Evolutionary conservation across 2,113 vertebrate genomes (phyloP).

Genomic region (Tachuris rubrigastra): DNA sequence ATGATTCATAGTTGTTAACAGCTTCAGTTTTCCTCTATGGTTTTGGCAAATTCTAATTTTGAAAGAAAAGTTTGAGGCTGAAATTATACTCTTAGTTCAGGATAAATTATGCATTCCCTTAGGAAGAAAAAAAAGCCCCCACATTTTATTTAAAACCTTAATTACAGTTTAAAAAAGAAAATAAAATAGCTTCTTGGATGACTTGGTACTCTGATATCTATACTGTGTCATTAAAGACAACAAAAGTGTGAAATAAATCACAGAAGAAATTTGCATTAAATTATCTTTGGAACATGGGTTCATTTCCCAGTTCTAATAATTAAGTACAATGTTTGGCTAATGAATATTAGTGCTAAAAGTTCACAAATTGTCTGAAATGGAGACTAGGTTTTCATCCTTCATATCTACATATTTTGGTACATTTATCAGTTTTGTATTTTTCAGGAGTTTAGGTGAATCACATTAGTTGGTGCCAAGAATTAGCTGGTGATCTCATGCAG

Average conservation of each 20-base stretch:
- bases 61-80: neutral
- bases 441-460: neutral
- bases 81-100: neutral
- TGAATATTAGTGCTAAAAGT: neutral
- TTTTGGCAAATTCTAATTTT: neutral
- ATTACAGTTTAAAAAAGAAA: neutral
- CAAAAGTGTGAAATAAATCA: neutral
- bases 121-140: neutral
- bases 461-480: neutral
- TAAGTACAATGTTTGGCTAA: neutral
- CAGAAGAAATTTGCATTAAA: neutral
- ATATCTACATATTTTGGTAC: neutral
- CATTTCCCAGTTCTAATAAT: neutral
- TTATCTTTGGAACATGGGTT: neutral
- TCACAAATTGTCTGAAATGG: neutral
- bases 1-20: neutral
- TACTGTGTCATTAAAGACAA: neutral
- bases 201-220: neutral
- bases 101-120: neutral
- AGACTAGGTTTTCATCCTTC: neutral
- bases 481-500: neutral
- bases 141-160: neutral
- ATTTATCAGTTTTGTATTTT: neutral
- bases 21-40: neutral
- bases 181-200: neutral